These are phyloP conservation scores for Aricia agestis DNA, from an alignment of 1,140 invertebrate genomes.

Conservation along the genomic window DNA sequence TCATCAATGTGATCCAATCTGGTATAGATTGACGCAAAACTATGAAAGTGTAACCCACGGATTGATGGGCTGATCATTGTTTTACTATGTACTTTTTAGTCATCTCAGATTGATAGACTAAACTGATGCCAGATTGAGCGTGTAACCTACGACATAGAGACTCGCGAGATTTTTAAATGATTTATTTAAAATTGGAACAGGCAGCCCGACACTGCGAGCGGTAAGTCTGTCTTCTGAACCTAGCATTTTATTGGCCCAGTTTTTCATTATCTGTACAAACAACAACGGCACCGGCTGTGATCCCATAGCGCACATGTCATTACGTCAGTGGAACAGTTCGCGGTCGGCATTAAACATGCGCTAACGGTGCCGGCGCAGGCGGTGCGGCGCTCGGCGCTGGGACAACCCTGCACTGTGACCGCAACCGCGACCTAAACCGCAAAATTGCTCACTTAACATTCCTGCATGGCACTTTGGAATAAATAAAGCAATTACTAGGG, in stretches of 20 bases:
- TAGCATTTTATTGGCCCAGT: conserved; percentile 13
- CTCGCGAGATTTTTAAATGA: no score
- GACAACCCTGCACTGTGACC: conserved; percentile 16
- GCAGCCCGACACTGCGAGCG: no score
- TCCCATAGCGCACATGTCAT: conserved; percentile 49
- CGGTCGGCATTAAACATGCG: conserved; percentile 61
- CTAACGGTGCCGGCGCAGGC: conserved; percentile 45
- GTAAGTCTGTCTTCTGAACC: no score
- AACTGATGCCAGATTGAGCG: no score
- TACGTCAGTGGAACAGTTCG: conserved; percentile 55
- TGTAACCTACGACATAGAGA: no score
- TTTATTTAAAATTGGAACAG: no score
- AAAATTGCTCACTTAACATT: conserved; percentile 23
- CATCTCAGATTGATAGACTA: no score
- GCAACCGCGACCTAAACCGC: conserved; percentile 20
- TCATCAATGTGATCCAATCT: no score
- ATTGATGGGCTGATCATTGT: no score
- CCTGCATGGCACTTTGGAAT: conserved; percentile 4
- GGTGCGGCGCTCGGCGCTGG: conserved; percentile 28
- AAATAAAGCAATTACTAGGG: conserved; percentile 15
- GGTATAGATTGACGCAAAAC: no score
- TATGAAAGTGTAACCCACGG: no score
- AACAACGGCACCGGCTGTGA: conserved; percentile 18
- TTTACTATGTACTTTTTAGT: no score
- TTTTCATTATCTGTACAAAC: conserved; percentile 15